Conservation (phyloP, 2,888 invertebrate genomes). For the Caenorhabditis japonica region DNA sequence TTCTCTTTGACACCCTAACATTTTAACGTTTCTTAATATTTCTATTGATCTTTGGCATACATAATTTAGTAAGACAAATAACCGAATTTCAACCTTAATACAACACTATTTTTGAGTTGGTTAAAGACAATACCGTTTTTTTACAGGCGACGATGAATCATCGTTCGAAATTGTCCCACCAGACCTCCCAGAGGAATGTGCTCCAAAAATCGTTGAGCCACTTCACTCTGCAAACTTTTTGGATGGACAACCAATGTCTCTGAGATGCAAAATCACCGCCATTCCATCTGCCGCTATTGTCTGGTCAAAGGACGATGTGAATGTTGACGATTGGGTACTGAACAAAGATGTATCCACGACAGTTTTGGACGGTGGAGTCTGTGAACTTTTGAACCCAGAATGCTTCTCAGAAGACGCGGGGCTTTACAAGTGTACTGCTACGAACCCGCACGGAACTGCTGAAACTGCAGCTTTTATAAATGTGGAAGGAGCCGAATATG, state of each 20-base stretch:
- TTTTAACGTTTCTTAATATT: no score
- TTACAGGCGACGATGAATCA: conserved; percentile 54
- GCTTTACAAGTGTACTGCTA: conserved; percentile 66
- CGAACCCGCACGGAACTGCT: conserved; percentile 65
- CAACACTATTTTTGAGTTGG: no score
- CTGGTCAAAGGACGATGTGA: conserved; percentile 69
- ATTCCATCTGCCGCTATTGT: conserved; percentile 64
- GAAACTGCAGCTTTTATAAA: conserved; percentile 67
- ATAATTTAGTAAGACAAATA: no score
- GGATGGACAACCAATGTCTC: conserved; percentile 66
- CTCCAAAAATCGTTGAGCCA: conserved; percentile 67
- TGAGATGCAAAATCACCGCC: conserved; percentile 65
- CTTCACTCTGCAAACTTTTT: conserved; percentile 63
- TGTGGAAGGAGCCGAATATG: conserved; percentile 56
- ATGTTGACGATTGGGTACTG: conserved; percentile 66
- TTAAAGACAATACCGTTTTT: no score
- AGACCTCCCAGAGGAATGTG: conserved; percentile 64
- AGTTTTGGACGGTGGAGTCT: conserved; percentile 62
- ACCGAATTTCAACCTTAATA: no score
- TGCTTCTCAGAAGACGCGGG: conserved; percentile 62
- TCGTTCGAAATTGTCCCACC: conserved; percentile 66
- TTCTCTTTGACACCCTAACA: conserved; percentile 9
- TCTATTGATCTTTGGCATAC: no score
- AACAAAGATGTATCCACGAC: conserved; percentile 61
- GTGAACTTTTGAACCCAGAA: conserved; percentile 65